These are phyloP conservation scores for Centrocercus urophasianus DNA, from an alignment of 2,113 vertebrate species.

Conservation along the genomic window DNA sequence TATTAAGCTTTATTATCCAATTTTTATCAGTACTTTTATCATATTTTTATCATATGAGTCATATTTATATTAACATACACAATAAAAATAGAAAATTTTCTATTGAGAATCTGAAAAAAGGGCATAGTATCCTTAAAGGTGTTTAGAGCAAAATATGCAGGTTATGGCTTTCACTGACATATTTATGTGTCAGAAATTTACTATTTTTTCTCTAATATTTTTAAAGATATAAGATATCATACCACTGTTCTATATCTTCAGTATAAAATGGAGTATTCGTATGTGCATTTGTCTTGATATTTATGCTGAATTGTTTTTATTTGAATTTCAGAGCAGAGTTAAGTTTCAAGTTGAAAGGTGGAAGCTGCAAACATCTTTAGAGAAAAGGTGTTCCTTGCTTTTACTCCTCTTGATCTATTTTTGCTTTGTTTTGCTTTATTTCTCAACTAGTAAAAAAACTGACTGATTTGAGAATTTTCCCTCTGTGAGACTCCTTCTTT, in stretches of 20 bases:
- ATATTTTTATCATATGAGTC: neutral
- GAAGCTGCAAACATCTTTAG: slow-evolving; percentile 6
- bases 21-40: neutral
- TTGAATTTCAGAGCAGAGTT: neutral
- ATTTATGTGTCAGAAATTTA: neutral
- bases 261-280: neutral
- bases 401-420: too few species aligned
- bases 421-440: slow-evolving; percentile 46
- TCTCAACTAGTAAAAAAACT: slow-evolving; percentile 64
- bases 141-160: neutral
- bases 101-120: neutral
- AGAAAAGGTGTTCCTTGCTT: neutral
- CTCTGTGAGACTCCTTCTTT: too few species aligned
- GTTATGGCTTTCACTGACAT: neutral
- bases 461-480: slow-evolving; percentile 53
- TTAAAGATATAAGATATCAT: neutral
- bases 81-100: neutral
- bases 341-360: neutral
- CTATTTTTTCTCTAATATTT: neutral
- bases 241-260: neutral
- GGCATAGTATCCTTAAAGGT: neutral
- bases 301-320: rapidly evolving
- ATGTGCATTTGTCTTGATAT: neutral
- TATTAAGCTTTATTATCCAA: neutral
- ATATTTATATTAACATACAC: neutral